Conservation (phyloP, 2,888 invertebrate genomes). For the Psylliodes chrysocephalus region DNA sequence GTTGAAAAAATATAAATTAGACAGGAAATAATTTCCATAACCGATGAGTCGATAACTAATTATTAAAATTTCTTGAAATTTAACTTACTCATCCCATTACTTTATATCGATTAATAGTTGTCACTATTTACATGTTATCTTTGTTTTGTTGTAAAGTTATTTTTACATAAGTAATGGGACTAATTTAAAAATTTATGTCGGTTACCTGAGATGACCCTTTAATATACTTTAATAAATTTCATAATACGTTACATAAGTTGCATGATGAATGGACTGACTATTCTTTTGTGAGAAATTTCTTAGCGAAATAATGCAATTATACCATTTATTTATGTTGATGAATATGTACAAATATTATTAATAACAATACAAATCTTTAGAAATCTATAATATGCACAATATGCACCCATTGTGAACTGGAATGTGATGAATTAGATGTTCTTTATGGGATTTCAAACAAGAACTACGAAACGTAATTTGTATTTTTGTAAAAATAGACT, state of each 20-base stretch:
- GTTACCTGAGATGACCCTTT: slow-evolving; percentile 9
- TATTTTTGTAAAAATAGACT: too few species aligned
- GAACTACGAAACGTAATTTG: too few species aligned
- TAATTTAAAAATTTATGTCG: background rate
- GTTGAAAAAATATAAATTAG: too few species aligned
- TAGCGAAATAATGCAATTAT: background rate
- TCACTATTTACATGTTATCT: slow-evolving; percentile 20
- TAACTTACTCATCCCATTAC: background rate
- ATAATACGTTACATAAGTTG: background rate
- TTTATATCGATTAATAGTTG: background rate
- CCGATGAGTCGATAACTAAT: background rate
- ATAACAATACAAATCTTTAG: background rate
- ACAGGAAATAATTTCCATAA: background rate
- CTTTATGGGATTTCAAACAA: too few species aligned
- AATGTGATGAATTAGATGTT: too few species aligned
- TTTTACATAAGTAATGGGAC: background rate
- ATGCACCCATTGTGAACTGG: background rate
- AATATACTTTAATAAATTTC: background rate
- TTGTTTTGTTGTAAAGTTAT: slow-evolving; percentile 48
- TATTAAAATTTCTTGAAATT: background rate
- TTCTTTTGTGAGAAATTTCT: background rate
- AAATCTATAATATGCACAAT: background rate
- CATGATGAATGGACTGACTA: background rate
- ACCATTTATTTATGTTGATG: background rate
- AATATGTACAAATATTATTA: background rate